Percentiles rank a stretch among this genome's conserved stretches.
Evolutionary conservation across 2,113 vertebrate species (phyloP).

Genomic region (Nicator chloris): DNA sequence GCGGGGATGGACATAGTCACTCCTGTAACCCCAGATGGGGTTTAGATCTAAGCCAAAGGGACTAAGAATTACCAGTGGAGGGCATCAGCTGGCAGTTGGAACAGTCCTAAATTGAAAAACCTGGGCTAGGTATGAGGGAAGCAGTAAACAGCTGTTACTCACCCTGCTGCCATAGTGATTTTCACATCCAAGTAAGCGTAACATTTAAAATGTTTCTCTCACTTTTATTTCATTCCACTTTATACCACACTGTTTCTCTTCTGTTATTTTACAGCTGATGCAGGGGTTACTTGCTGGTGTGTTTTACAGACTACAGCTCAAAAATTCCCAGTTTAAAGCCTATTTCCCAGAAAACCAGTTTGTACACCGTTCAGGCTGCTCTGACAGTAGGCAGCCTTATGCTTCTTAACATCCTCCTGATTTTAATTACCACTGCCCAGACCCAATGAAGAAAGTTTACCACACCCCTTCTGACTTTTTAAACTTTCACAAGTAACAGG

Average conservation of each 20-base stretch:
- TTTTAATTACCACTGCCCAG: neutral
- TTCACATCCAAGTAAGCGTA: neutral
- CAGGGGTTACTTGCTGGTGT: neutral
- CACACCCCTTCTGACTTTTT: neutral
- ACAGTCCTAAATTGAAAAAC: neutral
- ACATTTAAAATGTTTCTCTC: neutral
- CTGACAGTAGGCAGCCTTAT: neutral
- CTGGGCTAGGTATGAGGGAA: neutral
- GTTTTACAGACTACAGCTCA: neutral
- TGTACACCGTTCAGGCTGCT: neutral
- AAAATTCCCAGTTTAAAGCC: neutral
- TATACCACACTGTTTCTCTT: neutral
- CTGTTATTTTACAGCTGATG: neutral
- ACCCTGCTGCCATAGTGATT: neutral
- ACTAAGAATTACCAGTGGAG: neutral
- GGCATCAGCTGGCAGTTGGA: neutral
- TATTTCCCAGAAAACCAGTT: neutral
- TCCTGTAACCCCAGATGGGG: neutral
- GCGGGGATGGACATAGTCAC: neutral
- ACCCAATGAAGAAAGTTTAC: neutral
- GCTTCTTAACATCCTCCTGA: neutral
- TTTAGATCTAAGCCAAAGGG: neutral
- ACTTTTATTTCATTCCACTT: neutral
- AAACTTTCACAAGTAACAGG: neutral
- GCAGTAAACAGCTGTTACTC: neutral